A percentile compares a stretch with the other conserved stretches of the same genome.
These are phyloP conservation scores for Pampusana beccarii DNA, from an alignment of 2,113 vertebrate genomes.

Conservation along the genomic window DNA sequence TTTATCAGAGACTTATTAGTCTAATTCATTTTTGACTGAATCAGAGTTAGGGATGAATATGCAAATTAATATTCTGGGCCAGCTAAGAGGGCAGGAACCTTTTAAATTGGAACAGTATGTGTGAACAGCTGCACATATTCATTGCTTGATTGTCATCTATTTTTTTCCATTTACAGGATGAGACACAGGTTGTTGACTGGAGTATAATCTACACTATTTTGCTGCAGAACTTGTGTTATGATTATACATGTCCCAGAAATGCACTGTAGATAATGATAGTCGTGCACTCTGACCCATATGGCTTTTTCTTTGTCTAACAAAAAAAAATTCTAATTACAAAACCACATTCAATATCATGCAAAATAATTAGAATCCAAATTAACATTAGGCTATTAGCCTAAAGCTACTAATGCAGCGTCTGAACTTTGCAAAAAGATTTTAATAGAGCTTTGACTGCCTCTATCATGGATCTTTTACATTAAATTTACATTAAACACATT, in stretches of 20 bases:
- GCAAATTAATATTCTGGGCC: slow-evolving; percentile 34
- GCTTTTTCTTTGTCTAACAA: neutral
- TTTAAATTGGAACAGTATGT: slow-evolving; percentile 9
- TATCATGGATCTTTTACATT: slow-evolving; percentile 57
- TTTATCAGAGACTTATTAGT: neutral
- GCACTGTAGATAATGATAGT: slow-evolving; percentile 30
- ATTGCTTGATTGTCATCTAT: neutral
- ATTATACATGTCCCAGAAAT: slow-evolving; percentile 16
- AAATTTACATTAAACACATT: slow-evolving; percentile 68
- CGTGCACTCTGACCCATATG: neutral
- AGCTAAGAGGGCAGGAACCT: neutral
- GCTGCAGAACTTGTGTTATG: neutral
- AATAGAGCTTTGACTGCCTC: slow-evolving; percentile 55
- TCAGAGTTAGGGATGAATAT: neutral
- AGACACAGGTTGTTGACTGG: slow-evolving; percentile 13
- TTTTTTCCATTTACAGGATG: neutral
- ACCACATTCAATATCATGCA: slow-evolving; percentile 6
- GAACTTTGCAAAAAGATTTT: slow-evolving; percentile 51
- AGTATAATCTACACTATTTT: neutral
- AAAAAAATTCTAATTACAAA: slow-evolving; percentile 52
- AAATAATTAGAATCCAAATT: slow-evolving; percentile 38
- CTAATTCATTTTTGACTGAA: neutral
- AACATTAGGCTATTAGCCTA: slow-evolving; percentile 43
- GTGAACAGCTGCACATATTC: slow-evolving; percentile 52
- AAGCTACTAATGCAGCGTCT: slow-evolving; percentile 33